Evolutionary conservation across 2,888 invertebrate genomes (phyloP), one percentile per base, ranked within the genome.

Genomic region (Fabriciana adippe): DNA sequence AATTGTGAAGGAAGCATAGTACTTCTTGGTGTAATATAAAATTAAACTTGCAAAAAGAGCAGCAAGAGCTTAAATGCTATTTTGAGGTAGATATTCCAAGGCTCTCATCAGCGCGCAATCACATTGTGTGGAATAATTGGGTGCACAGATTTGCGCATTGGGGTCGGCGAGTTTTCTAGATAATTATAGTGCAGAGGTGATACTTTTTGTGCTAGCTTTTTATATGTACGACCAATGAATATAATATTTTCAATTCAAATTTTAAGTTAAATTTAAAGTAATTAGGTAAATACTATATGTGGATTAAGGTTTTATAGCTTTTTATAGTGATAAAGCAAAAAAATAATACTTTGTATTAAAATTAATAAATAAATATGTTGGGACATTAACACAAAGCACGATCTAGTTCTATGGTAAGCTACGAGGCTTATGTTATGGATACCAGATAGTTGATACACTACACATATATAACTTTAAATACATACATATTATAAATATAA

Each of bases 81-180:
- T 64, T 56, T 35, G 50, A 50, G 50, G 41, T 11, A 48, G 31
- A 50, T n/a, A 18, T 56, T 55, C 41, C 35, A 18, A 56, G 47
- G 54, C 53, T 57, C 61, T 61, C 65, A 65, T 55, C 64, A 57
- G 53, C 56, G 62, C 45, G 62, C 62, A 48, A 45, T 53, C 51
- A 70, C 54, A 56, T 62, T 57, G 70, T 67, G 64, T 48, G 53
- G 62, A 69, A 67, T 70, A 70, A 70, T 67, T 67, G 70, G 61
- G 55, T 63, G 67, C 55, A 55, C 64, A 60, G 62, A 57, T 66
- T 66, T 62, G 26, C 63, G 66, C 54, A 62, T 63, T 56, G 41
- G 55, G 66, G 63, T 69, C 69, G 57, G 45, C 60, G 50, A 51
- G 55, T 51, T 50, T 65, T 61, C 54, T 63, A 45, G 53, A 63